Conservation (phyloP, 2,113 vertebrate genomes). For the Oreochromis spilurus region DNA sequence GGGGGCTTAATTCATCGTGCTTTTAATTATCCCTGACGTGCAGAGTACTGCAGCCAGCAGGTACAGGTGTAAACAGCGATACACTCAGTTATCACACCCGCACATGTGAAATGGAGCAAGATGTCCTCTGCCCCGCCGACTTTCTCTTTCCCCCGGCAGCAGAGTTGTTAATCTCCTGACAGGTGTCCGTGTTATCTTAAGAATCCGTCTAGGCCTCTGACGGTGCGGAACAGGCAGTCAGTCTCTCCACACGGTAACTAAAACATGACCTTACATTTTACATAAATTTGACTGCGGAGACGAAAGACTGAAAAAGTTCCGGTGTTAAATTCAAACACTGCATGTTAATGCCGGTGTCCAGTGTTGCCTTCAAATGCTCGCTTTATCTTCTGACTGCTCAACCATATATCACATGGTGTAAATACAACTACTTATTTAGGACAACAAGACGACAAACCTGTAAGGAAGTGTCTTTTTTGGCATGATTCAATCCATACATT, state of each 20-base stretch:
- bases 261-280: neutral
- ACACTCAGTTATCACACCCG: neutral
- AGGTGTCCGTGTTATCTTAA: constrained; percentile 50
- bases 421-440: neutral
- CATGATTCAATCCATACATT: neutral
- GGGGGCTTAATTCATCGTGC: neutral
- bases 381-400: neutral
- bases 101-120: constrained; percentile 4
- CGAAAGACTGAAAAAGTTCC: neutral
- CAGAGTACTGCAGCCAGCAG: neutral
- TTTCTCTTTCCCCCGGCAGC: neutral
- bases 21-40: constrained; percentile 21
- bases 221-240: neutral
- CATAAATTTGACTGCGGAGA: neutral
- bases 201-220: constrained; percentile 28
- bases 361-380: neutral
- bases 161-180: constrained; percentile 54
- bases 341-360: neutral
- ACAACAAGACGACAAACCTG: neutral
- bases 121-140: neutral
- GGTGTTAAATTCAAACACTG: neutral
- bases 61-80: neutral
- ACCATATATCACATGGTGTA: neutral
- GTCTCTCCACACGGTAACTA: neutral
- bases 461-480: neutral